A percentile compares a stretch with the other conserved stretches of the same genome.
These are phyloP conservation scores for Antidorcas marsupialis DNA, from an alignment of 2,113 vertebrate genomes.

Conservation along the genomic window DNA sequence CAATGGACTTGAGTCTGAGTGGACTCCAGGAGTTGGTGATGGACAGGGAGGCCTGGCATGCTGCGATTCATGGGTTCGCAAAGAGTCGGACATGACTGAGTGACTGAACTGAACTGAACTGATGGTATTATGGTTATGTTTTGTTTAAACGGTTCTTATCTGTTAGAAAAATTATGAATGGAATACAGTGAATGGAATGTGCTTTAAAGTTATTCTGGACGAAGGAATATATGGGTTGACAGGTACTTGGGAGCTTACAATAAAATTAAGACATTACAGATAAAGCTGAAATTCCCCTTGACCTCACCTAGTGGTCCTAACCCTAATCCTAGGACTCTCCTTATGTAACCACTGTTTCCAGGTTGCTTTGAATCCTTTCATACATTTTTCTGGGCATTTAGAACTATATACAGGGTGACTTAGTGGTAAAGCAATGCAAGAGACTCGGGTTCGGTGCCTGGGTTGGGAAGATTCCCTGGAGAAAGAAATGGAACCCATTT, in stretches of 20 bases:
- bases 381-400: neutral
- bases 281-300: neutral
- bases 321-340: neutral
- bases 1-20: too few species aligned
- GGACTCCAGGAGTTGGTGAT: too few species aligned
- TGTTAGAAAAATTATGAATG: constrained; percentile 41
- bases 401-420: neutral
- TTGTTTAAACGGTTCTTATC: constrained; percentile 13
- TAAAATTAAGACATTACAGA: constrained; percentile 26
- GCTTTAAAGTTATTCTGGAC: constrained; percentile 50
- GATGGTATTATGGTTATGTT: neutral
- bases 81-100: too few species aligned
- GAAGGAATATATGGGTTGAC: neutral
- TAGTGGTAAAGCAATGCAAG: neutral
- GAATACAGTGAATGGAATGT: neutral
- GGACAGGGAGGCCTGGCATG: too few species aligned
- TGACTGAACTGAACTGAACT: too few species aligned
- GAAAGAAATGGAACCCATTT: neutral
- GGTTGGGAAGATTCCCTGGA: neutral
- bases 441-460: neutral
- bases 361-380: neutral
- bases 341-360: neutral
- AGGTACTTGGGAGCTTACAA: constrained; percentile 1
- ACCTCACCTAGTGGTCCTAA: neutral
- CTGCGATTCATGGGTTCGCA: too few species aligned